Conservation (phyloP, 1,140 invertebrate genomes). For the Nephila pilipes region DNA sequence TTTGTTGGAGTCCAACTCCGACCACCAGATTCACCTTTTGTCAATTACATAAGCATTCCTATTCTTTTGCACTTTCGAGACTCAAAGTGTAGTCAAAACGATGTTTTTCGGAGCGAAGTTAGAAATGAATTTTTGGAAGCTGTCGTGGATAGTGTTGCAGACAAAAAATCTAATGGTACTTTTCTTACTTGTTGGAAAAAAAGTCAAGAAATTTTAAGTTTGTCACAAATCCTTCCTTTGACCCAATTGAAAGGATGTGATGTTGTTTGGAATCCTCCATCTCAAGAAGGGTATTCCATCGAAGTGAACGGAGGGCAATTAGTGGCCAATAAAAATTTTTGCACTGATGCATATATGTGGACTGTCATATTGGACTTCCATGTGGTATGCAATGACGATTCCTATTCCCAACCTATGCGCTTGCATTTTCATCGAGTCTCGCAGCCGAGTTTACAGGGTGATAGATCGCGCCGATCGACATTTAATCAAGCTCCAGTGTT, state of each 20-base stretch:
- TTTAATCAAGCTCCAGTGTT: conserved; percentile 85
- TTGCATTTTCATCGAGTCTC: conserved; percentile 37
- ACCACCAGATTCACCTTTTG: not conserved
- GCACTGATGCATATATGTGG: not conserved
- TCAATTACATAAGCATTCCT: conserved; percentile 56
- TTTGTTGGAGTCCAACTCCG: not conserved
- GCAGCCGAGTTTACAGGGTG: not conserved
- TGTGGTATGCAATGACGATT: conserved; percentile 1
- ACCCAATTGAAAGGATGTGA: conserved; percentile 52
- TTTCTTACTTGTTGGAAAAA: conserved; percentile 52
- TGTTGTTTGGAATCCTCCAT: conserved; percentile 45
- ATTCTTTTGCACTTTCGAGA: conserved; percentile 1
- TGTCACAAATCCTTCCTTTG: conserved; percentile 44
- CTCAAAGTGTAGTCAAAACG: not conserved
- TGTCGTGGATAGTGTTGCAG: not conserved
- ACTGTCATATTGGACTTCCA: conserved; percentile 18
- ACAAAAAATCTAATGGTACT: not conserved
- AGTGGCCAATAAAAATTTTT: conserved; percentile 57
- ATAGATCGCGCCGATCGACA: conserved; percentile 29
- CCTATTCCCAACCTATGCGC: conserved; percentile 29
- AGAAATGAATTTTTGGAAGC: not conserved
- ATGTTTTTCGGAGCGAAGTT: not conserved
- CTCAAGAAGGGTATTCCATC: conserved; percentile 25
- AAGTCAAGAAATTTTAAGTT: conserved; percentile 62
- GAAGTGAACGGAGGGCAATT: conserved; percentile 62